phyloP scores from a whole-genome alignment of 2,113 vertebrate genomes.

The Parotia lawesii region DNA sequence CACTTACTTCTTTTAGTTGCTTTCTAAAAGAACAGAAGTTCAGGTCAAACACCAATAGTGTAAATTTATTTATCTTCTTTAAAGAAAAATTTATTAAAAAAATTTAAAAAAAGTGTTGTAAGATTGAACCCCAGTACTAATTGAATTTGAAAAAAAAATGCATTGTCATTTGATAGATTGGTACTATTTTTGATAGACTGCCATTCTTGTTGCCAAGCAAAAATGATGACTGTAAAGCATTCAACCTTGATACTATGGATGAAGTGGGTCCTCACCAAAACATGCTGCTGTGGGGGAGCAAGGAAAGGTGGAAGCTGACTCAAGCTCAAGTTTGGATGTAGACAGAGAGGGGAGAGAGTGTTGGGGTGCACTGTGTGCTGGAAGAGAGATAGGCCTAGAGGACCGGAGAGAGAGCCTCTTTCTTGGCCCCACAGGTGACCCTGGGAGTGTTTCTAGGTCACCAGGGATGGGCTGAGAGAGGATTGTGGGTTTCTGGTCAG shows the following conservation, averaged over 20 bases:
- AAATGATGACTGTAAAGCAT: not conserved
- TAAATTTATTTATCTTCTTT: not conserved
- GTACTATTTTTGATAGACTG: not conserved
- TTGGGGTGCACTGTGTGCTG: too few relatives aligned
- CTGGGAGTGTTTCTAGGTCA: too few relatives aligned
- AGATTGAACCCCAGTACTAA: not conserved
- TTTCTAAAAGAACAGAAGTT: not conserved
- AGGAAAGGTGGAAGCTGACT: not conserved
- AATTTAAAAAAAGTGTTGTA: not conserved
- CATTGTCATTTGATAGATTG: not conserved
- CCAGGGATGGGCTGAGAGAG: too few relatives aligned
- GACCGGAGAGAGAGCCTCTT: too few relatives aligned
- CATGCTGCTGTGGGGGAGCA: not conserved
- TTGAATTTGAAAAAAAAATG: not conserved
- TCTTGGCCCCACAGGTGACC: too few relatives aligned
- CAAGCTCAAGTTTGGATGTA: not conserved
- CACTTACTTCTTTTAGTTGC: not conserved
- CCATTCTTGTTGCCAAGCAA: not conserved
- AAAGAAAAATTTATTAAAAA: not conserved
- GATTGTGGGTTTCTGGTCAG: too few relatives aligned
- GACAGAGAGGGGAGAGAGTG: not conserved
- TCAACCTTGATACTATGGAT: not conserved
- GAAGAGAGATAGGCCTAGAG: too few relatives aligned
- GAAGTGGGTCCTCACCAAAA: not conserved
- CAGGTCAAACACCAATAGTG: not conserved